Conservation (phyloP, 2,888 invertebrate species). For the Elmis aenea region DNA sequence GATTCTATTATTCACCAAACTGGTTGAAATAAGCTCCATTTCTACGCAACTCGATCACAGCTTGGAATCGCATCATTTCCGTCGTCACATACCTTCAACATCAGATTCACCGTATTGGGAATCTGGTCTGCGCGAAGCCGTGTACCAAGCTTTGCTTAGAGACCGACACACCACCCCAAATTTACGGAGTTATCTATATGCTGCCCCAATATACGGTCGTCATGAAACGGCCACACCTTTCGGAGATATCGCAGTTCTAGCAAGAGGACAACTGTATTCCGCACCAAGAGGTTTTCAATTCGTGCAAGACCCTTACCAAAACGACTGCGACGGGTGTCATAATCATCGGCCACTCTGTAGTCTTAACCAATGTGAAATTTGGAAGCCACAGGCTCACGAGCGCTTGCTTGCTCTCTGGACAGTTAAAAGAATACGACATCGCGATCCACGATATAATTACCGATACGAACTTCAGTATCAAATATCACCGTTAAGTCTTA, state of each 20-base stretch:
- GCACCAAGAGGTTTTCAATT: slow-evolving; percentile 52
- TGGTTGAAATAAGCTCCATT: no score
- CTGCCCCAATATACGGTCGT: slow-evolving; percentile 37
- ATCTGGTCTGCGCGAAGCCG: slow-evolving; percentile 62
- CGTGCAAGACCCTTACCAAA: slow-evolving; percentile 42
- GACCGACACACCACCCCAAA: slow-evolving; percentile 53
- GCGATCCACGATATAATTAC: slow-evolving; percentile 50
- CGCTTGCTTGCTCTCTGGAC: slow-evolving; percentile 62
- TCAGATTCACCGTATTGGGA: slow-evolving; percentile 55
- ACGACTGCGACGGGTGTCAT: slow-evolving; percentile 50
- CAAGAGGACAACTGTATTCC: slow-evolving; percentile 59
- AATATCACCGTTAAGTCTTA: slow-evolving; percentile 53
- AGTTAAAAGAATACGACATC: slow-evolving; percentile 63
- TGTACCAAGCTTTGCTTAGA: slow-evolving; percentile 58
- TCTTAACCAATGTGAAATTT: slow-evolving; percentile 19
- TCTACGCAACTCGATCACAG: no score
- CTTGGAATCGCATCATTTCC: no score
- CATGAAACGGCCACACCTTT: slow-evolving; percentile 49
- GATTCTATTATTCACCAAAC: no score
- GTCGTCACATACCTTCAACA: no score
- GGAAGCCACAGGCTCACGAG: slow-evolving; percentile 32
- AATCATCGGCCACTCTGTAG: slow-evolving; percentile 22
- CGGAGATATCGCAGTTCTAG: slow-evolving; percentile 61
- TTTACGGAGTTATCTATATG: slow-evolving; percentile 34
- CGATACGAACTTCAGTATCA: slow-evolving; percentile 65